Base-by-base conservation (phyloP, 2,888 invertebrate genomes). In the Hirudinaria manillensis region DNA sequence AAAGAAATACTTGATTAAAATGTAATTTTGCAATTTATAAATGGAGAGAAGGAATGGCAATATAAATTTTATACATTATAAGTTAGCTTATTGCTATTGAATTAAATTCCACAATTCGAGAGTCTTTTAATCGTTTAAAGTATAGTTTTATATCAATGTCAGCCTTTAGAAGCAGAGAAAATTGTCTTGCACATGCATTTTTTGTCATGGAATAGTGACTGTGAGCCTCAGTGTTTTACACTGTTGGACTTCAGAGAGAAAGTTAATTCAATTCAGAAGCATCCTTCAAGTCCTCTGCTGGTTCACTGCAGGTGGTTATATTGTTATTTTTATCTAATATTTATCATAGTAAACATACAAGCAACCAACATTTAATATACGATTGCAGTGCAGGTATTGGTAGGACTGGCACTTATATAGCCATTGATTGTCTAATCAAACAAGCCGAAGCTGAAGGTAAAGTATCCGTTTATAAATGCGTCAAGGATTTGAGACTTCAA, bases 381-480 rank as follows among this genome's bases (percentile, higher is more conserved):
- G 61, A 61, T 21, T 61, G n/a, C 19, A 68, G 68, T 68, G 68
- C 68, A 32, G 68, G 68, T 7, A 34, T 68, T 16, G 68, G 68
- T 68, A 24, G 68, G 7, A 68, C 68, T n/a, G 68, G 68, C 36
- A 68, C 68, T 1, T 68, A 34, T 36, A 36, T 68, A 4, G 68
- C 68, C 32, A 32, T 68, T 32, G 68, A 68, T 13, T 68, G 3
- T 32, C 68, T 68, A 34, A 24, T 68, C 34, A 32, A 68, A n/a
- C 32, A 68, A 36, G 36, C 36, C 6, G 36, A 34, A 34, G 7
- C 7, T 2, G 68, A 29, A 34, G 32, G 32, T 7, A 24, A 34
- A n/a, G 68, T 68, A n/a, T 68, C 68, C 2, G 36, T 68, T 4
- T 68, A 34, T 68, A 68, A 68, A 32, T 68, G 68, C 68, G 68